Percentiles rank a stretch among this genome's conserved stretches.
phyloP scores from a whole-genome alignment of 2,888 invertebrate species.

The Sphaeridia pumilis region DNA sequence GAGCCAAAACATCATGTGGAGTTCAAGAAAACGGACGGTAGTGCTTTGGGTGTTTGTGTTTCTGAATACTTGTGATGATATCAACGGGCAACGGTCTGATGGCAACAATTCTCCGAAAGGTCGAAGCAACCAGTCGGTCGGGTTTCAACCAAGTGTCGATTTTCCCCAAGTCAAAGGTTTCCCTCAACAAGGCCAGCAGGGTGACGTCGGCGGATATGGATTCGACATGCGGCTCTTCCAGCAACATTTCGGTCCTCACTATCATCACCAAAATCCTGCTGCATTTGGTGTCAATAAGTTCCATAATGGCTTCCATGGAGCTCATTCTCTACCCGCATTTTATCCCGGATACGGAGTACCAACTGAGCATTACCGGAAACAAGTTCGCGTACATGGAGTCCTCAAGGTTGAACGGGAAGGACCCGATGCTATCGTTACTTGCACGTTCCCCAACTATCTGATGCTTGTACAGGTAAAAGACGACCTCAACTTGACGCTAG shows the following conservation, averaged over 20 bases:
- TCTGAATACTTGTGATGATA: background rate
- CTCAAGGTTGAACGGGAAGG: slow-evolving; percentile 21
- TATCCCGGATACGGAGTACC: slow-evolving; percentile 1
- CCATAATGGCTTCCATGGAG: slow-evolving; percentile 10
- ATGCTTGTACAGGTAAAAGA: slow-evolving; percentile 30
- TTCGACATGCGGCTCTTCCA: slow-evolving; percentile 9
- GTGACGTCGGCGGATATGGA: slow-evolving; percentile 2
- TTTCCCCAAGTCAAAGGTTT: background rate
- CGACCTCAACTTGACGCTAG: background rate
- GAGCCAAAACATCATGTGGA: background rate
- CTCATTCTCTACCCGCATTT: slow-evolving; percentile 1
- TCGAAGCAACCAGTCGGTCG: slow-evolving; percentile 3
- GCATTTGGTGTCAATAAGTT: slow-evolving; percentile 2
- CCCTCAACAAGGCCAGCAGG: too few species aligned
- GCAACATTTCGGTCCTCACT: slow-evolving; percentile 1
- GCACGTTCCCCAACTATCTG: slow-evolving; percentile 30
- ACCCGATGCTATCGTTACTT: slow-evolving; percentile 26
- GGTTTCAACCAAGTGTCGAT: slow-evolving; percentile 13
- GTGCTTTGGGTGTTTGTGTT: background rate
- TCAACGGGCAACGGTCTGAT: background rate
- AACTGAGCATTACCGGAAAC: slow-evolving; percentile 17
- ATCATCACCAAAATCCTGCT: slow-evolving; percentile 12
- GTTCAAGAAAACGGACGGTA: background rate
- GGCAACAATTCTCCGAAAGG: slow-evolving; percentile 1
- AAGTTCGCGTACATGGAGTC: slow-evolving; percentile 29